Conservation (phyloP, 2,113 vertebrate genomes). For the Oryzias celebensis region DNA sequence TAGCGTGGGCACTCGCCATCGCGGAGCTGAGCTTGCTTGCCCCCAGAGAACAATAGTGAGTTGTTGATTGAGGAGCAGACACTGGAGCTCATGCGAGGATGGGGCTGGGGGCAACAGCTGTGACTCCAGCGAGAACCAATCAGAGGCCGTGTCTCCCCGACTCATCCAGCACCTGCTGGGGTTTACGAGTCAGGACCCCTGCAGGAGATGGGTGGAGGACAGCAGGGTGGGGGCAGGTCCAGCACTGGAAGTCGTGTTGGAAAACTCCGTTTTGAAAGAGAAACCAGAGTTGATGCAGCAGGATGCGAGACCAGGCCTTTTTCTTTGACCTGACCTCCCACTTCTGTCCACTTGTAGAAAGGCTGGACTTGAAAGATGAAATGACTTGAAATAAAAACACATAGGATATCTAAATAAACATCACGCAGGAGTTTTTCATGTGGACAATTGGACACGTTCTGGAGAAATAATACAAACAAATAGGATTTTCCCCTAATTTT, state of each 20-base stretch:
- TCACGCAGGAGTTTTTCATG: too few relatives aligned
- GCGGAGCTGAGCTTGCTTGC: constrained; percentile 36
- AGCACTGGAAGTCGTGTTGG: neutral
- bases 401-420: too few relatives aligned
- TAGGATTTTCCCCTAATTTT: too few relatives aligned
- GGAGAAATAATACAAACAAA: too few relatives aligned
- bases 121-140: constrained; percentile 70
- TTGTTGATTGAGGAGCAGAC: constrained; percentile 51
- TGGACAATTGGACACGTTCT: too few relatives aligned
- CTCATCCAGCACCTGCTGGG: constrained; percentile 75
- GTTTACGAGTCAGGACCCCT: constrained; percentile 67
- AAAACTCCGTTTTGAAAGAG: too few relatives aligned
- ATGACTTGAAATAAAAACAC: too few relatives aligned
- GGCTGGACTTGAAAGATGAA: too few relatives aligned
- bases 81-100: constrained; percentile 53
- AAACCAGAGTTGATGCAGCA: too few relatives aligned
- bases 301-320: too few relatives aligned
- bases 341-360: too few relatives aligned
- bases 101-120: constrained; percentile 77
- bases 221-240: constrained; percentile 22
- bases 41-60: constrained; percentile 66
- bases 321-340: too few relatives aligned
- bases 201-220: constrained; percentile 47
- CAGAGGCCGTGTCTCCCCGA: constrained; percentile 59
- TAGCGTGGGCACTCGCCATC: constrained; percentile 33